Evolutionary conservation across 2,113 vertebrate species (phyloP).

Genomic region (Pholis gunnellus): DNA sequence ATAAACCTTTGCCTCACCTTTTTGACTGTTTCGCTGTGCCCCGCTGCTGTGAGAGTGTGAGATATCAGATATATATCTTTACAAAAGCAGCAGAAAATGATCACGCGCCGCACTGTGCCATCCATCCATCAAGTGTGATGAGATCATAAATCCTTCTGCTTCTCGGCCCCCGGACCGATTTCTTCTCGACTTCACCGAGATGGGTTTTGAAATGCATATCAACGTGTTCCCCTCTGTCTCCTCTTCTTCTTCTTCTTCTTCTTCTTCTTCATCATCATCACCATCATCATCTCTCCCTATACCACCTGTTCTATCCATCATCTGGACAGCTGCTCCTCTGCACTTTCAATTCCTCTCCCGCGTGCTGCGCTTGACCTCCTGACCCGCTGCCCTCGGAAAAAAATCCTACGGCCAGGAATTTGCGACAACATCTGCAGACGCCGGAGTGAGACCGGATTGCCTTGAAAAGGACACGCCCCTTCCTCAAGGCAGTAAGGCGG

Average conservation of each 20-base stretch:
- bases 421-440: conserved; percentile 43
- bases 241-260: neutral
- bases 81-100: conserved; percentile 47
- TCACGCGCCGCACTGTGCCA: conserved; percentile 48
- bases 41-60: conserved; percentile 51
- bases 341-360: conserved; percentile 55
- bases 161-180: conserved; percentile 57
- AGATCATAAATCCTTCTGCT: conserved; percentile 72
- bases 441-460: conserved; percentile 42
- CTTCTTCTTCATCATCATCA: neutral
- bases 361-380: conserved; percentile 41
- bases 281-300: conserved; percentile 41
- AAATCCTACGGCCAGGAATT: conserved; percentile 34
- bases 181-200: conserved; percentile 65
- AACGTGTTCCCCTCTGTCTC: conserved; percentile 35
- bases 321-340: conserved; percentile 68
- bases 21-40: conserved; percentile 43
- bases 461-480: conserved; percentile 19
- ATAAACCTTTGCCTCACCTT: conserved; percentile 54
- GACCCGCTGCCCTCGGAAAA: conserved; percentile 10
- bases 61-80: conserved; percentile 8
- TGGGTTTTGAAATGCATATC: conserved; percentile 75
- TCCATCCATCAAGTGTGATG: conserved; percentile 68
- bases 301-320: conserved; percentile 76
- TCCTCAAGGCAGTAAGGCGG: neutral